Percentiles rank a stretch among this genome's conserved stretches.
Evolutionary conservation across 2,888 invertebrate genomes (phyloP).

Genomic region (Flabesymbios commensalis): DNA sequence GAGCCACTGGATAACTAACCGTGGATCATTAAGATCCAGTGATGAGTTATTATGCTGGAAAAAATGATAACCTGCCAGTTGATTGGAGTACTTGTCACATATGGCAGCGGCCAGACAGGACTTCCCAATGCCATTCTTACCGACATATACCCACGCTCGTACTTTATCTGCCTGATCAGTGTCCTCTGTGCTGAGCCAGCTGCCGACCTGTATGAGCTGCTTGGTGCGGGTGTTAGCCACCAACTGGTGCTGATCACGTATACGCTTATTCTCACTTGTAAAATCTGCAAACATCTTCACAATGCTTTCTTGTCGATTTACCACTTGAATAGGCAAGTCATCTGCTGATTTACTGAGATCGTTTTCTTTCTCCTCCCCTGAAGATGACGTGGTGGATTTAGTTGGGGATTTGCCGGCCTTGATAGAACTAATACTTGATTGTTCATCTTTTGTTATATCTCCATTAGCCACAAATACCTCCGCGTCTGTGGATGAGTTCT

Average conservation of each 20-base stretch:
- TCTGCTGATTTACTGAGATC: neutral
- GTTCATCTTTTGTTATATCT: too few relatives aligned
- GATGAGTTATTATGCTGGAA: slow-evolving; percentile 24
- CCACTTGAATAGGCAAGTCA: neutral
- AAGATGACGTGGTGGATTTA: neutral
- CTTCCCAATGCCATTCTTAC: slow-evolving; percentile 32
- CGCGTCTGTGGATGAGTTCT: too few relatives aligned
- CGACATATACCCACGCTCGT: slow-evolving; percentile 23
- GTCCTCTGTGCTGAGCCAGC: slow-evolving; percentile 17
- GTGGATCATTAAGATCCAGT: slow-evolving; percentile 23
- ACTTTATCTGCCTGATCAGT: neutral
- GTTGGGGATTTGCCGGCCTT: too few relatives aligned
- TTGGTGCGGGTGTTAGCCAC: slow-evolving; percentile 22
- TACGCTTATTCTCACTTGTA: slow-evolving; percentile 6
- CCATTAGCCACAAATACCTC: too few relatives aligned
- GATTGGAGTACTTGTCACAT: slow-evolving; percentile 2
- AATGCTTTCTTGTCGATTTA: neutral
- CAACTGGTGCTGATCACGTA: slow-evolving; percentile 1
- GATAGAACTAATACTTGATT: too few relatives aligned
- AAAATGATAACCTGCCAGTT: slow-evolving; percentile 26
- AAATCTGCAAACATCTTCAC: slow-evolving; percentile 12
- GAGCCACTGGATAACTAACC: slow-evolving; percentile 19
- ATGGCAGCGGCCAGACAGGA: slow-evolving; percentile 30
- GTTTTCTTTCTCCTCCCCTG: neutral
- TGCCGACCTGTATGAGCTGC: slow-evolving; percentile 15